Evolutionary conservation across 2,888 invertebrate genomes (phyloP).

Genomic region (Tenthredo distinguenda): DNA sequence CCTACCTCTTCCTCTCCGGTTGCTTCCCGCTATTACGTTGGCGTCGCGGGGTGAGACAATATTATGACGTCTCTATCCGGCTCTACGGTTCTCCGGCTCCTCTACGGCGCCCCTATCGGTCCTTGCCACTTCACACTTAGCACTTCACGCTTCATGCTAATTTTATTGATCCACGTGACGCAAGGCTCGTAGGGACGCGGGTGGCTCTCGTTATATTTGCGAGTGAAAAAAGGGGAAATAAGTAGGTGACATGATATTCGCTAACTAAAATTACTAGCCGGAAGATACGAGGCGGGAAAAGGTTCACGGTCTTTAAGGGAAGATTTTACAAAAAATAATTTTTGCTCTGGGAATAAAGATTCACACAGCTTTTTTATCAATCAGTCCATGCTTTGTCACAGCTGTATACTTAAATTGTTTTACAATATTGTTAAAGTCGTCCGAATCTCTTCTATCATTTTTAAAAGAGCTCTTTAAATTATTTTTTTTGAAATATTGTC

Average conservation of each 20-base stretch:
- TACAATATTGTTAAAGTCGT: no score
- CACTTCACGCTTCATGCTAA: conserved; percentile 70
- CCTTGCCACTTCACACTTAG: conserved; percentile 52
- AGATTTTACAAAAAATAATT: not conserved
- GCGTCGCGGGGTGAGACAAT: conserved; percentile 71
- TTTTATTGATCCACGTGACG: conserved; percentile 66
- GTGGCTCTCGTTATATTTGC: not conserved
- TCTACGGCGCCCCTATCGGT: conserved; percentile 57
- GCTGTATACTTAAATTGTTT: no score
- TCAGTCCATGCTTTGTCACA: no score
- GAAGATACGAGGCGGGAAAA: not conserved
- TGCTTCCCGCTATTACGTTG: conserved; percentile 58
- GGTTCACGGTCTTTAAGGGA: not conserved
- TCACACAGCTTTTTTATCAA: no score
- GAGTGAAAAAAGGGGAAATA: not conserved
- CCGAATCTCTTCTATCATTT: no score
- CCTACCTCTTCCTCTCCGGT: conserved; percentile 50
- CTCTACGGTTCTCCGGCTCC: conserved; percentile 54
- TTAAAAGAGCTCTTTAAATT: no score
- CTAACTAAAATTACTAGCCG: not conserved
- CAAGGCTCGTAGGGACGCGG: not conserved
- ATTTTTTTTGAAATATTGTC: not conserved
- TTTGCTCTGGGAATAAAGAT: not conserved
- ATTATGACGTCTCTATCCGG: conserved; percentile 74
- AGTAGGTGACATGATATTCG: not conserved